Percentiles rank a stretch among this genome's conserved stretches.
phyloP scores from a whole-genome alignment of 2,888 invertebrate species.

The Cerceris rybyensis region DNA sequence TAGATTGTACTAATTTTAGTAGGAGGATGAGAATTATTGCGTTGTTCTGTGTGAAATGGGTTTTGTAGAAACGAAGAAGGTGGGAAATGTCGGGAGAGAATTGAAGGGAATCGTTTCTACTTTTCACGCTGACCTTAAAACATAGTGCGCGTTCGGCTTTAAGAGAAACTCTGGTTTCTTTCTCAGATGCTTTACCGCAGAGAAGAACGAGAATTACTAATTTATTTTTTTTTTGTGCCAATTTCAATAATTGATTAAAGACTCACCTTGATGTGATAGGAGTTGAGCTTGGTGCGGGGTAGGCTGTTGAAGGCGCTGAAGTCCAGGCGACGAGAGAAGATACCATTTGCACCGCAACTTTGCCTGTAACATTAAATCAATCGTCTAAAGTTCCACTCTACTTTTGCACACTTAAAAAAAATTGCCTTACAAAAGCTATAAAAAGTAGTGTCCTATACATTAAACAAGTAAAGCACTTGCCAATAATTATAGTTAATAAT shows the following conservation, averaged over 20 bases:
- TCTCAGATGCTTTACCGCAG: not conserved
- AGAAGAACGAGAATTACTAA: too few species aligned
- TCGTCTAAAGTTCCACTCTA: too few species aligned
- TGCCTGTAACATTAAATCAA: slow-evolving; percentile 84
- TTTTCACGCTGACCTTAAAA: slow-evolving; percentile 36
- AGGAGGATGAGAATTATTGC: too few species aligned
- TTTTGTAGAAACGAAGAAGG: not conserved
- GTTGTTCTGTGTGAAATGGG: too few species aligned
- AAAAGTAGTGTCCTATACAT: not conserved
- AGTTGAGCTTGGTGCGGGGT: slow-evolving; percentile 97
- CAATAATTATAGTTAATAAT: not conserved
- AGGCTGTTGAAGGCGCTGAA: slow-evolving; percentile 97
- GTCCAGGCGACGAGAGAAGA: slow-evolving; percentile 96
- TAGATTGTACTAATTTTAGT: too few species aligned
- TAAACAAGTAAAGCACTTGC: not conserved
- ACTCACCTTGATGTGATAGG: slow-evolving; percentile 99
- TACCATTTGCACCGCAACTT: slow-evolving; percentile 94
- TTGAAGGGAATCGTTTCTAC: not conserved
- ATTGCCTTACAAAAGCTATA: too few species aligned
- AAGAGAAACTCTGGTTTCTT: slow-evolving; percentile 37
- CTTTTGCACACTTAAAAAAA: not conserved
- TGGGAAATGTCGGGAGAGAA: not conserved
- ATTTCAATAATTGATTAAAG: not conserved
- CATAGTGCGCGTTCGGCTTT: slow-evolving; percentile 52
- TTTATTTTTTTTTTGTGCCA: not conserved